Conservation (phyloP, 2,797 vertebrate species). For the Schizopygopsis malacanthus region DNA sequence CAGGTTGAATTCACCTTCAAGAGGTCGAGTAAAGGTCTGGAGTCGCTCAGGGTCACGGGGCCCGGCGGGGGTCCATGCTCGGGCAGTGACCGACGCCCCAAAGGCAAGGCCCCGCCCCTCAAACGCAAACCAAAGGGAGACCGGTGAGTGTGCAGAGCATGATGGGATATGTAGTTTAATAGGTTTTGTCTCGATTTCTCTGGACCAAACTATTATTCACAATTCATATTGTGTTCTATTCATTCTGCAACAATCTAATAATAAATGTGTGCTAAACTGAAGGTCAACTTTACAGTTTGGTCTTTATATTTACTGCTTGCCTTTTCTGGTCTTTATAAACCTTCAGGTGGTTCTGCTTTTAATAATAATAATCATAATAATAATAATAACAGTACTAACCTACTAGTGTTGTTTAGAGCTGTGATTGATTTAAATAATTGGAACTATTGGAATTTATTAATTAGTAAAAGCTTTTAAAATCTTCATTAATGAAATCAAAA, state of each 20-base stretch:
- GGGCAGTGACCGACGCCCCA: constrained; percentile 92
- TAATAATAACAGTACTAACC: background rate
- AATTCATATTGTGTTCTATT: background rate
- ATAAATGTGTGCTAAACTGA: background rate
- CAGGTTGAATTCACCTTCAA: constrained; percentile 97
- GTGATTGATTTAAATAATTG: background rate
- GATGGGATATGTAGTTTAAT: constrained; percentile 38
- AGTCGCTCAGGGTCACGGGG: constrained; percentile 92
- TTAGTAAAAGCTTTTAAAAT: background rate
- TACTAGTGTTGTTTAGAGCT: background rate
- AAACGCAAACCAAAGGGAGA: constrained; percentile 97
- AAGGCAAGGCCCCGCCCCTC: constrained; percentile 89
- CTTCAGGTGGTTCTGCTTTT: background rate
- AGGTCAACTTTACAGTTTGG: background rate
- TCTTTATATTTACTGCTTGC: background rate
- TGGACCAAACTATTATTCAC: background rate
- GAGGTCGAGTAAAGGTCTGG: constrained; percentile 94
- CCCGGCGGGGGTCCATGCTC: constrained; percentile 91
- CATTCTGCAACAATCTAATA: background rate
- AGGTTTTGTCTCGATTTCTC: background rate
- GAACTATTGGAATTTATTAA: background rate
- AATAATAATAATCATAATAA: background rate
- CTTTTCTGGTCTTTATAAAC: background rate
- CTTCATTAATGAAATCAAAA: background rate
- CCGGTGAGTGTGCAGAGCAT: constrained; percentile 78